These are phyloP conservation scores for Phodopus roborovskii DNA, from an alignment of 2,113 vertebrate species.

Conservation along the genomic window DNA sequence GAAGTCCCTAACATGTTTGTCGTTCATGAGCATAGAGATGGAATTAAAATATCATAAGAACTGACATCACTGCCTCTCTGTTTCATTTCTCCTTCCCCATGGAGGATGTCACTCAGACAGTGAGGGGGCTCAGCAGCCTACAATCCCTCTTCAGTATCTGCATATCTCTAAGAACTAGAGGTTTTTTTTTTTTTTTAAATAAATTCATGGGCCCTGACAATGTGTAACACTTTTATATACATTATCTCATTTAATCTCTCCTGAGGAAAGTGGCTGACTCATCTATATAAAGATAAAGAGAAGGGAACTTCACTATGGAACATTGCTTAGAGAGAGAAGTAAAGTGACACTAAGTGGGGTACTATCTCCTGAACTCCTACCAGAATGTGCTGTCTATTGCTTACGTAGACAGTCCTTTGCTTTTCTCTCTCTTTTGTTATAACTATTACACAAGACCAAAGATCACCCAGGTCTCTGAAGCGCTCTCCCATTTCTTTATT, in stretches of 20 bases:
- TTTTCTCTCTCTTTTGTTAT: neutral
- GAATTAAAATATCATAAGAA: neutral
- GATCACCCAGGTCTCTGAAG: neutral
- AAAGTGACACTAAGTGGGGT: neutral
- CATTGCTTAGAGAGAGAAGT: neutral
- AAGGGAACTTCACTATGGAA: neutral
- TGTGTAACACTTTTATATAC: neutral
- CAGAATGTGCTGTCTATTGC: neutral
- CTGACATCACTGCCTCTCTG: neutral
- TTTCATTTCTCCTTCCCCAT: neutral
- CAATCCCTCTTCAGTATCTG: neutral
- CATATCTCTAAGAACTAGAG: neutral
- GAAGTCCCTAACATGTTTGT: neutral
- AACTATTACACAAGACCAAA: neutral
- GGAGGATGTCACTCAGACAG: neutral
- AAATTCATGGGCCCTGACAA: neutral
- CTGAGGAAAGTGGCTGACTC: neutral
- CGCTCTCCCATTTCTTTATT: neutral
- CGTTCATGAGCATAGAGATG: neutral
- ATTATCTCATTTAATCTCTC: slow-evolving; percentile 54
- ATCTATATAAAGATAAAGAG: neutral
- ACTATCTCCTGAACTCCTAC: neutral
- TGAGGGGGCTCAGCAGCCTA: too few species aligned
- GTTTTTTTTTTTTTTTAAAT: neutral
- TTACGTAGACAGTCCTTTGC: neutral